Evolutionary conservation across 2,113 vertebrate species (phyloP).

Genomic region (Casuarius casuarius): DNA sequence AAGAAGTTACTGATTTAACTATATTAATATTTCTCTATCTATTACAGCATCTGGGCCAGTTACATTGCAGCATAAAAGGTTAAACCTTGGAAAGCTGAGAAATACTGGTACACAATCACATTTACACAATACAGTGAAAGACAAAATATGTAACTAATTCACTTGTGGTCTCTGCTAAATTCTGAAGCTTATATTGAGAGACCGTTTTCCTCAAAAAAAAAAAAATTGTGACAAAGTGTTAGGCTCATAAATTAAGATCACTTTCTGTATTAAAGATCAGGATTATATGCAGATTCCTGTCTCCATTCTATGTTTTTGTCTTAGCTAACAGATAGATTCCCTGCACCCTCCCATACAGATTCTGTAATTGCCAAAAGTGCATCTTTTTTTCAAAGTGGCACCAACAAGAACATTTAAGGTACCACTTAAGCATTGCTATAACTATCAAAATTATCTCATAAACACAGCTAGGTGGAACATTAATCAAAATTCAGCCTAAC

Average conservation of each 20-base stretch:
- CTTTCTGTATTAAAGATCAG: not conserved
- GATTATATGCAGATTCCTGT: not conserved
- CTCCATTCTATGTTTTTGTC: not conserved
- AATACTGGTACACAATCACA: not conserved
- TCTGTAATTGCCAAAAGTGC: not conserved
- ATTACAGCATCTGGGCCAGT: not conserved
- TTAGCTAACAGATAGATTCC: not conserved
- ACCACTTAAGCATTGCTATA: not conserved
- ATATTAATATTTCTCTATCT: not conserved
- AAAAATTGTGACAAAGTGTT: not conserved
- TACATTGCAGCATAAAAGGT: not conserved
- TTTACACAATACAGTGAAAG: not conserved
- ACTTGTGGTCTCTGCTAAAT: not conserved
- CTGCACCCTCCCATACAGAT: not conserved
- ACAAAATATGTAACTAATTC: not conserved
- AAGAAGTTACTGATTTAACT: conserved; percentile 10
- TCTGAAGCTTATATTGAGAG: not conserved
- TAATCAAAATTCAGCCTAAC: not conserved
- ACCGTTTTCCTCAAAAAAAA: not conserved
- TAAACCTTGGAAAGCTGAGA: not conserved
- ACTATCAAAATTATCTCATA: not conserved
- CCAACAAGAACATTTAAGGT: not conserved
- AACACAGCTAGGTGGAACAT: not conserved
- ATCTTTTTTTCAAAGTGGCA: not conserved
- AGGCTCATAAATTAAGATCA: not conserved